Base-by-base conservation (phyloP, 2,797 vertebrate genomes). In the Philypnodon macrostomus region DNA sequence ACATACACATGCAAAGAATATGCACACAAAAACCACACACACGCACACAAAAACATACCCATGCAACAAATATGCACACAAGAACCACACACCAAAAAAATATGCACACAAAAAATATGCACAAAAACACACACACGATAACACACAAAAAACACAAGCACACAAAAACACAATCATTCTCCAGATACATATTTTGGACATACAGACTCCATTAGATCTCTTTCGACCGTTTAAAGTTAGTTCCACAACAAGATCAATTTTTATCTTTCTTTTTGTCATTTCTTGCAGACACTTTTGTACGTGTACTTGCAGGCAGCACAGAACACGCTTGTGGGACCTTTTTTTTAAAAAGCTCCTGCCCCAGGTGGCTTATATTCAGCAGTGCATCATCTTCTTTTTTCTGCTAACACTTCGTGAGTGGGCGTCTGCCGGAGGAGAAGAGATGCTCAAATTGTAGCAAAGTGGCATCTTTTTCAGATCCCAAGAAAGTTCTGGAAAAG, bases 361-460 rank as follows among this genome's bases (percentile, higher is more conserved):
- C 65, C 68, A 39, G 55, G 66, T 73, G 71, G 53, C 63, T 77
- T 39, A 40, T 71, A 61, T 45, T 72, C 70, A 56, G 67, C 44
- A 46, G 55, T 54, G 38, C 53, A n/a, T n/a, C n/a, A n/a, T n/a
- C n/a, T n/a, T 39, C 57, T 57, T 9, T 14, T 38, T 70, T 79
- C 70, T 66, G 44, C 64, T 72, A 75, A 73, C 72, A 63, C 58
- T 59, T 38, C 46, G 24, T 9, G 76, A 69, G 77, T 73, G 63
- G 67, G 77, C 35, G 77, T 67, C 47, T 19, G 70, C 77, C 77
- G 38, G 55, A 64, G 67, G 75, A 67, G 24, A 68, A 67, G 49
- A 7, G 11, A 33, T n/a, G 3, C 53, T 60, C 51, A 16, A 64
- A 60, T 58, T 50, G 44, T 35, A 42, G 59, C 73, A 74, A 57